Base-by-base conservation (phyloP, 2,888 invertebrate genomes). In the Andrena dorsata region DNA sequence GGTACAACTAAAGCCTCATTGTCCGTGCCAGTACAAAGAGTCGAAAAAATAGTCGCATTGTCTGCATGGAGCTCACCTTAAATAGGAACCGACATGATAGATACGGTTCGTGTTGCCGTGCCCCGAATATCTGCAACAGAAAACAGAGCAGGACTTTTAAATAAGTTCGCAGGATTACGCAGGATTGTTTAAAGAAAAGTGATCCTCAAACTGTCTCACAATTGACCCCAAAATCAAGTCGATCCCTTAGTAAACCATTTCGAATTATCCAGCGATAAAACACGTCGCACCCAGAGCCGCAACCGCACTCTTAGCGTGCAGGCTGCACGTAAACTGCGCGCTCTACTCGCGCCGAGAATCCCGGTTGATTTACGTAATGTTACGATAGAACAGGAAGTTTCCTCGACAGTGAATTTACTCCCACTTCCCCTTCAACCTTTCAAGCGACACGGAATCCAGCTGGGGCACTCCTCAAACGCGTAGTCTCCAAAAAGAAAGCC, bases 81-180 rank as follows among this genome's bases (percentile, higher is more conserved):
- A 83, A 90, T 80, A 89, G 88, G 78, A 86, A 89, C 80, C 90
- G 90, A 79, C 92, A 92, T 92, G 86, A 90, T 63, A 90, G 87
- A 77, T 85, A 87, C 63, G 88, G 85, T 78, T 90, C 89, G 85
- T 88, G 85, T 83, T 83, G 80, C 81, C 90, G 89, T 90, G 87
- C 84, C 81, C 88, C 90, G 86, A 92, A 90, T 90, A 92, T 92
- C 92, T 92, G 91, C 41, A 91, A 92, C 77, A 41, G 80, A 79
- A 65, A 81, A 71, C 61, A 58, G 66, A 75, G 35, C 8, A 26
- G 2, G 2, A 35, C 16, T 10, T n/a, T 30, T 68, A 6, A 20
- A 8, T 41, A 41, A 41, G 16, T 13, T 41, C 41, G 16, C 13
- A 41, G 13, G 13, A 41, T 16, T 1, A 41, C 41, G 41, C 41